Evolutionary conservation across 1,140 invertebrate genomes (phyloP).

Genomic region (Bilobella aurantiaca): DNA sequence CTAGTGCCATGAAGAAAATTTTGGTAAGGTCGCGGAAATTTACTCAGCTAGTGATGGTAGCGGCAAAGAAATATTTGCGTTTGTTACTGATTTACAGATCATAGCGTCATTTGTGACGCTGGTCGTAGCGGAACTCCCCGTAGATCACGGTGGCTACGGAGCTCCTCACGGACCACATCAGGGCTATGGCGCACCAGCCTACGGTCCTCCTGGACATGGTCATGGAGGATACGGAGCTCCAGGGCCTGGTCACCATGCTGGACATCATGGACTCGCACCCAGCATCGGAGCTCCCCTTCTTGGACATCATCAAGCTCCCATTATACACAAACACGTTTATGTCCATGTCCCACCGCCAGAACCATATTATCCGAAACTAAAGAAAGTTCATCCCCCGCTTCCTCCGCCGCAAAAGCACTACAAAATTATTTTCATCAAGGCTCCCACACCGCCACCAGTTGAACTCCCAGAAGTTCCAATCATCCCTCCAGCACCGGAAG

Average conservation of each 20-base stretch:
- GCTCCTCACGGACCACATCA: neutral
- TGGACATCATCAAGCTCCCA: slow-evolving; percentile 41
- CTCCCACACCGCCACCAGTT: slow-evolving; percentile 65
- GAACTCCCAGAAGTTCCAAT: slow-evolving; percentile 61
- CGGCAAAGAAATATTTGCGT: neutral
- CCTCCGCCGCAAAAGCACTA: slow-evolving; percentile 75
- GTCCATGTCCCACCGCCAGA: slow-evolving; percentile 75
- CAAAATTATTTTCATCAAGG: slow-evolving; percentile 82
- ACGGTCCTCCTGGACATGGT: neutral
- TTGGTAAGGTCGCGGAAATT: neutral
- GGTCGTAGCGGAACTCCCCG: slow-evolving; percentile 27
- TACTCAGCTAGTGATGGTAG: neutral
- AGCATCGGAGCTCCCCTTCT: neutral
- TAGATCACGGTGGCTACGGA: slow-evolving; percentile 15
- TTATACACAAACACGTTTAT: slow-evolving; percentile 74
- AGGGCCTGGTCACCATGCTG: neutral
- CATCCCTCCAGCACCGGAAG: slow-evolving; percentile 64
- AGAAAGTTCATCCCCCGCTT: slow-evolving; percentile 40
- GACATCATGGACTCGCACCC: neutral
- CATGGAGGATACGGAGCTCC: slow-evolving; percentile 2
- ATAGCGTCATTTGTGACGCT: slow-evolving; percentile 44
- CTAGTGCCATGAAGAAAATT: neutral
- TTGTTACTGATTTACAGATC: slow-evolving; percentile 39
- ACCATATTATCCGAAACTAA: slow-evolving; percentile 57
- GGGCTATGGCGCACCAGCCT: neutral